These are phyloP conservation scores for Podarcis lilfordi DNA, from an alignment of 2,797 vertebrate species.

Conservation along the genomic window DNA sequence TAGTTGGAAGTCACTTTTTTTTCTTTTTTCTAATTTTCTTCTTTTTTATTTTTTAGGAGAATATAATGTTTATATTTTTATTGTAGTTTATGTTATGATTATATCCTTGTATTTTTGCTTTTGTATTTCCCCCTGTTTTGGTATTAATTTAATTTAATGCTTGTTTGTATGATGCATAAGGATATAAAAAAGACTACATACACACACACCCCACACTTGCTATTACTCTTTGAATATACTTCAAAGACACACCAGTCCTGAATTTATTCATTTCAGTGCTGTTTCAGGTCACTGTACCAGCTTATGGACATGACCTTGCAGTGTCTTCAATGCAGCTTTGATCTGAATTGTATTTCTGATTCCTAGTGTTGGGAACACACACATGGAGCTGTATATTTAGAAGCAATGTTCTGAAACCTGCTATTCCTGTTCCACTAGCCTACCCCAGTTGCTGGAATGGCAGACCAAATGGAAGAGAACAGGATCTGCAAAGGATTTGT, in stretches of 20 bases:
- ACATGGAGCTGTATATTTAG: not conserved
- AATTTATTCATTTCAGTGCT: not conserved
- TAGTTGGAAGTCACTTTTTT: too few relatives aligned
- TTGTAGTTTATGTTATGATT: too few relatives aligned
- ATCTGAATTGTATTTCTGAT: not conserved
- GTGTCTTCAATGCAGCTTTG: not conserved
- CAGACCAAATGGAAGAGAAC: not conserved
- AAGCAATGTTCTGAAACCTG: not conserved
- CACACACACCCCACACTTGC: too few relatives aligned
- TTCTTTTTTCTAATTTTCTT: too few relatives aligned
- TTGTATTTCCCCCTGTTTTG: too few relatives aligned
- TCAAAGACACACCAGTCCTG: not conserved
- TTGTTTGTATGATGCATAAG: too few relatives aligned
- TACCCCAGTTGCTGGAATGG: constrained; percentile 53
- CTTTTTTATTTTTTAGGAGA: too few relatives aligned
- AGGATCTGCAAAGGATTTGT: constrained; percentile 35
- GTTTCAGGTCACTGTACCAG: not conserved
- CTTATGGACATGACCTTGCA: not conserved
- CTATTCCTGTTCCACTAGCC: constrained; percentile 58
- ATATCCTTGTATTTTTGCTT: too few relatives aligned
- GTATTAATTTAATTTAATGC: too few relatives aligned
- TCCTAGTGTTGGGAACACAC: not conserved
- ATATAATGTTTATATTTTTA: too few relatives aligned
- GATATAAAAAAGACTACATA: too few relatives aligned
- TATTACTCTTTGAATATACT: not conserved